phyloP scores from a whole-genome alignment of 2,888 invertebrate genomes.

The Polietes domitor region DNA sequence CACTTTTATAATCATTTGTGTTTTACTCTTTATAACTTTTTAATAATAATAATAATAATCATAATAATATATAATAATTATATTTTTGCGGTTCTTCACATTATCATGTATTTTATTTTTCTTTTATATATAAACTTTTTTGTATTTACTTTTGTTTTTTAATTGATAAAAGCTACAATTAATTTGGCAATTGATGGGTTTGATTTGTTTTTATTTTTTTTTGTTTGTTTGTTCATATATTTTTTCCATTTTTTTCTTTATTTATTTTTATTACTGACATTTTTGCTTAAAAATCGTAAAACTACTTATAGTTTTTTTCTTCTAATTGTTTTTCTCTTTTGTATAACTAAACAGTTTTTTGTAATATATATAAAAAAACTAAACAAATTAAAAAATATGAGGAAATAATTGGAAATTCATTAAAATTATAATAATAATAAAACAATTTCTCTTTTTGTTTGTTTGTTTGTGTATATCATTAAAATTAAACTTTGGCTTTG shows the following conservation, averaged over 20 bases:
- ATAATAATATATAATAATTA: conserved; percentile 60
- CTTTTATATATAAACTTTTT: conserved; percentile 69
- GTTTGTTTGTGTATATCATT: conserved; percentile 65
- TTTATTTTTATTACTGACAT: conserved; percentile 58
- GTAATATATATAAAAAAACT: conserved; percentile 49
- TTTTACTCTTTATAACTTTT: conserved; percentile 47
- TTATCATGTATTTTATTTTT: conserved; percentile 49
- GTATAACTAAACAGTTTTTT: conserved; percentile 30
- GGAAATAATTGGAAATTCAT: conserved; percentile 40
- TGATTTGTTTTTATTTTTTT: conserved; percentile 71
- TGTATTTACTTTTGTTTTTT: conserved; percentile 72
- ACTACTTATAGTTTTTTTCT: conserved; percentile 44
- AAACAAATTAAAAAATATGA: conserved; percentile 54
- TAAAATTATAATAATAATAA: conserved; percentile 49
- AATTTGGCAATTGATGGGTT: conserved; percentile 81
- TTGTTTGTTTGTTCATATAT: conserved; percentile 61
- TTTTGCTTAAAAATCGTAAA: conserved; percentile 54
- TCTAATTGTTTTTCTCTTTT: neutral
- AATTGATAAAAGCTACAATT: conserved; percentile 80
- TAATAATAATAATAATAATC: no score
- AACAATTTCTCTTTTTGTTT: conserved; percentile 43
- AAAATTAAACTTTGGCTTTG: conserved; percentile 79
- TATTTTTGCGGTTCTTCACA: conserved; percentile 54
- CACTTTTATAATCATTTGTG: conserved; percentile 36
- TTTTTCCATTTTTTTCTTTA: conserved; percentile 28